phyloP scores from a whole-genome alignment of 2,888 invertebrate genomes.

The Galerucella calmariensis region DNA sequence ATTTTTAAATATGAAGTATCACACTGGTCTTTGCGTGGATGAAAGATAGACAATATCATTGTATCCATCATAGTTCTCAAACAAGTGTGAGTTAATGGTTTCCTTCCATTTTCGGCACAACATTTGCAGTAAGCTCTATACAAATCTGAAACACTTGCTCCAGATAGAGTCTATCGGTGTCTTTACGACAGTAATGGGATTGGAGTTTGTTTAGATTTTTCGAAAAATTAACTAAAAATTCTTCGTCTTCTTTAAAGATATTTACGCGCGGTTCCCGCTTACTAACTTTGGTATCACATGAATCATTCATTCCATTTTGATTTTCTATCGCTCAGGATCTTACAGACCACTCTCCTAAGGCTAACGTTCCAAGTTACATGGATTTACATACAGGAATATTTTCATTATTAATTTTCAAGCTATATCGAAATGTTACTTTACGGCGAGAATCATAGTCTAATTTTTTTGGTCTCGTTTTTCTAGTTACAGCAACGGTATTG shows the following conservation, averaged over 20 bases:
- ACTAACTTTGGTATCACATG: conserved; percentile 1
- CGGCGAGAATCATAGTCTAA: not conserved
- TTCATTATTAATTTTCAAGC: too few species aligned
- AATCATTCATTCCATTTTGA: conserved; percentile 16
- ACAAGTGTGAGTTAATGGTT: conserved; percentile 5
- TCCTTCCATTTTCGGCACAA: conserved; percentile 20
- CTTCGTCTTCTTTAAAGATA: conserved; percentile 9
- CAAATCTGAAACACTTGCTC: conserved; percentile 7
- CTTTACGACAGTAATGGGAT: conserved; percentile 20
- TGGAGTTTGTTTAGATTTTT: conserved; percentile 13
- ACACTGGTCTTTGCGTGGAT: too few species aligned
- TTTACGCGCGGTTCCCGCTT: not conserved
- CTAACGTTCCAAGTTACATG: too few species aligned
- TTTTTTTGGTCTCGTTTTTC: conserved; percentile 5
- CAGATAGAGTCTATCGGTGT: conserved; percentile 1
- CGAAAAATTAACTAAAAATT: conserved; percentile 2
- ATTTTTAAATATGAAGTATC: too few species aligned
- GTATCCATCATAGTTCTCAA: not conserved
- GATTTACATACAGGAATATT: too few species aligned
- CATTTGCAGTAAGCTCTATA: conserved; percentile 21
- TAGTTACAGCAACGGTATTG: conserved; percentile 13
- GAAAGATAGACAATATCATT: not conserved
- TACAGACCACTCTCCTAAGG: conserved; percentile 17
- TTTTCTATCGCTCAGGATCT: not conserved
- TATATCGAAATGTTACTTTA: not conserved